Base-by-base conservation (phyloP, 2,797 vertebrate species). In the Onychomys torridus region DNA sequence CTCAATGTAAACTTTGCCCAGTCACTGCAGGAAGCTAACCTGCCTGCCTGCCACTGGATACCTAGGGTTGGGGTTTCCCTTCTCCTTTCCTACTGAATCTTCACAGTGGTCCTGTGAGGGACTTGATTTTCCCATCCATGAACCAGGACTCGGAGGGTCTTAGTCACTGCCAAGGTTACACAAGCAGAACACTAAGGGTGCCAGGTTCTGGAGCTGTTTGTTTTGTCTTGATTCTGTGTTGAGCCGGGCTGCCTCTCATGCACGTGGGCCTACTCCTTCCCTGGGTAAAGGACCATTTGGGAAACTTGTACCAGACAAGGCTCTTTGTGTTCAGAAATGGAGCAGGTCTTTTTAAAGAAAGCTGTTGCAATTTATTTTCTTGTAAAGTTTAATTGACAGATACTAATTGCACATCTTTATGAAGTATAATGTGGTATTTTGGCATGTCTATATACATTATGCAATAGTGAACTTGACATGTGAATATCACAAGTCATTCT, bases 51-150 rank as follows among this genome's bases (percentile, higher is more conserved):
- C 13, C 0, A 1, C 78, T 5, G 12, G 0, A 21, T 3, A 1
- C 57, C 73, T 0, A 2, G 27, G 59, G 29, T 7, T 2, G 0
- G 1, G 2, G 17, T 37, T 37, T 61, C 25, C 78, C 2, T 21
- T 16, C 4, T n/a, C 23, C 27, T 75, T 34, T 67, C 37, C 4
- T 17, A 0, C 2, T 0, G 2, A 27, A 76, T 81, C 11, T 52
- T 90, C 29, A 6, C 1, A 11, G 2, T 29, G 34, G 27, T 29
- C 57, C 46, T 4, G 0, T 2, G 25, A 81, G 75, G 34, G 29
- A 61, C 0, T 0, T 1, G 49, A 2, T 77, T 77, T 49, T 61
- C 7, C 59, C 25, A 0, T 27, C 29, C 32, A 2, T 55, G 52
- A 37, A 11, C n/a, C 61, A 88, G 52, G 13, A 32, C 49, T 73